phyloP scores from a whole-genome alignment of 2,797 vertebrate species.

The Avahi laniger region DNA sequence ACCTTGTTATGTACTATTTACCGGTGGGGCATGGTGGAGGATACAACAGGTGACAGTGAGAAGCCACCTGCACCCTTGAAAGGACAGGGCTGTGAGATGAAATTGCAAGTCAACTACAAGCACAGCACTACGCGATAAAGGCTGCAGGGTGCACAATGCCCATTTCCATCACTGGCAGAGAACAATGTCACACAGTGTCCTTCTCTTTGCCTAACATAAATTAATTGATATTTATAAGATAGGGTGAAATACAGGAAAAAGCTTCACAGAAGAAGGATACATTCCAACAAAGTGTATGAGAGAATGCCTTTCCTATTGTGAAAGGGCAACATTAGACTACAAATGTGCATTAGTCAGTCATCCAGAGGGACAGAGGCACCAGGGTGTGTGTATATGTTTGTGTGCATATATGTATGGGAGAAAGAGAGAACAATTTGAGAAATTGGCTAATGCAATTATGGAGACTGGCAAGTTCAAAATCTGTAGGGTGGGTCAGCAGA shows the following conservation, averaged over 20 bases:
- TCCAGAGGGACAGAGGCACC: not conserved
- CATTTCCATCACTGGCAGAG: not conserved
- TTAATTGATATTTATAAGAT: not conserved
- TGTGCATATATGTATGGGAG: not conserved
- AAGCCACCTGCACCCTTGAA: not conserved
- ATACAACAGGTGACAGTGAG: not conserved
- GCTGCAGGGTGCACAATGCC: not conserved
- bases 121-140: fast-evolving
- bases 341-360: not conserved
- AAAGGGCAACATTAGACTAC: not conserved
- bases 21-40: no score
- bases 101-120: not conserved
- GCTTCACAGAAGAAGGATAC: not conserved
- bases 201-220: not conserved
- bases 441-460: not conserved
- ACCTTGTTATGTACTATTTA: not conserved
- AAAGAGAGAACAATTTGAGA: not conserved
- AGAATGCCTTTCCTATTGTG: not conserved
- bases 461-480: not conserved
- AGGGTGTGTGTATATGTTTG: fast-evolving
- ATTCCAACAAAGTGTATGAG: not conserved
- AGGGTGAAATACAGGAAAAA: not conserved
- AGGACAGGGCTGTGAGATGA: not conserved
- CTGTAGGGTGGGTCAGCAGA: not conserved
- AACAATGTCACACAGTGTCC: not conserved